A percentile compares a stretch with the other conserved stretches of the same genome.
Conservation (phyloP, 2,888 invertebrate species). For the Malthinus flaveolus region DNA sequence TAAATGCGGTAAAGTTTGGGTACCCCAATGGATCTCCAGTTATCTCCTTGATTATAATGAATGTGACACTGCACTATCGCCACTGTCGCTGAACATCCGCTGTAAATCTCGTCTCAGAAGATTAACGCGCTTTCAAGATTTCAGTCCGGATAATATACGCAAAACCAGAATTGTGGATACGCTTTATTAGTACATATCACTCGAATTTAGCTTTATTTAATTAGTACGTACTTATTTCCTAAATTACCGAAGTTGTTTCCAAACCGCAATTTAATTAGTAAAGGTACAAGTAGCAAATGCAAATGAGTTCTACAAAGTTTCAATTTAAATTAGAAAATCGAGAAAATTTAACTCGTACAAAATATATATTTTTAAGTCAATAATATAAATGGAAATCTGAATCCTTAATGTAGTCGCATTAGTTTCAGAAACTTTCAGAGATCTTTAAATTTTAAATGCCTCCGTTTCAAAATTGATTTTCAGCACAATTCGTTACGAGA, state of each 20-base stretch:
- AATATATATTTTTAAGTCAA: too few relatives aligned
- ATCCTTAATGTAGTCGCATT: too few relatives aligned
- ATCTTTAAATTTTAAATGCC: too few relatives aligned
- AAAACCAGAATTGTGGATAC: constrained; percentile 14
- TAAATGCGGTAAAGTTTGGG: constrained; percentile 17
- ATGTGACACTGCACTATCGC: constrained; percentile 30
- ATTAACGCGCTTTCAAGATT: constrained; percentile 26
- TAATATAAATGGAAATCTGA: too few relatives aligned
- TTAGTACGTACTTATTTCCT: constrained; percentile 20
- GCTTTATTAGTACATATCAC: constrained; percentile 22
- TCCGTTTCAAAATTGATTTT: too few relatives aligned
- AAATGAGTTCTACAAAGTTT: constrained; percentile 11
- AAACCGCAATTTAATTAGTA: constrained; percentile 23
- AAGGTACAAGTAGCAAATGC: constrained; percentile 17
- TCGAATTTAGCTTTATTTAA: constrained; percentile 20
- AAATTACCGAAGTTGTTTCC: constrained; percentile 25
- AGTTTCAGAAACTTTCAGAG: too few relatives aligned
- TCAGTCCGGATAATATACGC: constrained; percentile 23
- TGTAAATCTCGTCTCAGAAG: constrained; percentile 25
- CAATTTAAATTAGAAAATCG: constrained; percentile 5
- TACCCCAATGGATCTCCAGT: constrained; percentile 18
- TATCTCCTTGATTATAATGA: constrained; percentile 25
- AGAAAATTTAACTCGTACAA: neutral
- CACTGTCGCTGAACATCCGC: constrained; percentile 26
- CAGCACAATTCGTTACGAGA: too few relatives aligned